Base-by-base conservation (phyloP, 2,113 vertebrate species). In the Trematocara marginatum region DNA sequence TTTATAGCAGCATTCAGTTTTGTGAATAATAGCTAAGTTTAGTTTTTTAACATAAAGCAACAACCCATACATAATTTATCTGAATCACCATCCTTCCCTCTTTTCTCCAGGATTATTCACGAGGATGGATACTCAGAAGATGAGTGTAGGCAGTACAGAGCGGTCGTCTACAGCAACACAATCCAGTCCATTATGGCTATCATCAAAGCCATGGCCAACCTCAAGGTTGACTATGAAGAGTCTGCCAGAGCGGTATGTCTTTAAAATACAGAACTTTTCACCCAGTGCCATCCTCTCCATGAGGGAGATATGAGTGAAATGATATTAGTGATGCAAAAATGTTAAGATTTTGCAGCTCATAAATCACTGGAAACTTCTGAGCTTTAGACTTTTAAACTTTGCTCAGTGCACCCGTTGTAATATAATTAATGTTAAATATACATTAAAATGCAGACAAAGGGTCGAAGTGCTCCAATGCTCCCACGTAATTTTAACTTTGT, bases 131-230 rank as follows among this genome's bases (percentile, higher is more conserved):
- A 99, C 92, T 98, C 98, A 6, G 98, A 99, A 95, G 98, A 99
- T 10, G 98, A 99, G 74, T 98, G 98, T 89, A 97, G 97, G 95
- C 98, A 99, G 94, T 99, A 99, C 96, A 97, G 97, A 94, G 98
- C 98, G 0, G 98, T 99, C 23, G 98, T 99, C 83, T 99, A 97
- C 96, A 99, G 98, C 96, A 99, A 99, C 96, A 99, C 98, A 94
- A 98, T 99, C 95, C 98, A 99, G 96, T 99, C 98, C 90, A 98
- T 99, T 88, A 99, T 99, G 98, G 98, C 98, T 84, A 99, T 99
- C 82, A 97, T 99, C 96, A 99, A 99, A 94, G 98, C 98, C 1
- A 99, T 99, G 98, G 94, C 95, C 91, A 98, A 97, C 92, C 96
- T 99, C 86, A 97, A 99, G 93, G 97, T 99, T n/a, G 96, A 98